Conservation (phyloP, 2,113 vertebrate species). For the Actenoides hombroni region DNA sequence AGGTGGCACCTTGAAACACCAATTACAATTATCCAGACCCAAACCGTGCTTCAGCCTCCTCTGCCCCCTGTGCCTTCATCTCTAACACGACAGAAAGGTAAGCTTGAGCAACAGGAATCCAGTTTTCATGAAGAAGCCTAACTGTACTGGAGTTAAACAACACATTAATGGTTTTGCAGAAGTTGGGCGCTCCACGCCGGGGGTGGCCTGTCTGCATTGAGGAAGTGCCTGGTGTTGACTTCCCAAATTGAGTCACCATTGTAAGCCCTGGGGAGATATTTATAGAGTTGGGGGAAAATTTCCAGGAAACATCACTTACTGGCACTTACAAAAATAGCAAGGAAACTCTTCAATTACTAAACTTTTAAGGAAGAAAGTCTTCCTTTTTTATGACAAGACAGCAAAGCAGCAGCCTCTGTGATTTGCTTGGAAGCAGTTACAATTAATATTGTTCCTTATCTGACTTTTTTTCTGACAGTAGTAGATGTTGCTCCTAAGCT, state of each 20-base stretch:
- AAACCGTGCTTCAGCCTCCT: background rate
- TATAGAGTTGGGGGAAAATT: constrained; percentile 77
- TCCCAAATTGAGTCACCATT: constrained; percentile 78
- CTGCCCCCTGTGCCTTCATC: background rate
- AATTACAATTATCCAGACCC: background rate
- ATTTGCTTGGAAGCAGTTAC: background rate
- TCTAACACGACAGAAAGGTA: background rate
- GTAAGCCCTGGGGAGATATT: constrained; percentile 67
- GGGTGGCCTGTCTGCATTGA: constrained; percentile 62
- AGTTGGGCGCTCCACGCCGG: constrained; percentile 51
- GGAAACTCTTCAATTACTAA: constrained; percentile 64
- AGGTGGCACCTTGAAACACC: background rate
- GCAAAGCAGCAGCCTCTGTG: constrained; percentile 17
- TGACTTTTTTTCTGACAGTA: background rate
- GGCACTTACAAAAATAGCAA: constrained; percentile 75
- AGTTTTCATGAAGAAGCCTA: constrained; percentile 42
- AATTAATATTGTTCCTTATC: constrained; percentile 37
- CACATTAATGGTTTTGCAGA: constrained; percentile 70
- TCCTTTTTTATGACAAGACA: constrained; percentile 44
- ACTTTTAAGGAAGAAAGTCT: constrained; percentile 55
- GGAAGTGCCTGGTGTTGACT: constrained; percentile 72
- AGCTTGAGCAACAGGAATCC: constrained; percentile 23
- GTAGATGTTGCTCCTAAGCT: background rate
- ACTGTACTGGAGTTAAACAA: constrained; percentile 28
- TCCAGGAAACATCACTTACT: constrained; percentile 81